Percentiles rank a stretch among this genome's conserved stretches.
These are phyloP conservation scores for Torymus aiolomorphi DNA, from an alignment of 2,888 invertebrate species.

Conservation along the genomic window DNA sequence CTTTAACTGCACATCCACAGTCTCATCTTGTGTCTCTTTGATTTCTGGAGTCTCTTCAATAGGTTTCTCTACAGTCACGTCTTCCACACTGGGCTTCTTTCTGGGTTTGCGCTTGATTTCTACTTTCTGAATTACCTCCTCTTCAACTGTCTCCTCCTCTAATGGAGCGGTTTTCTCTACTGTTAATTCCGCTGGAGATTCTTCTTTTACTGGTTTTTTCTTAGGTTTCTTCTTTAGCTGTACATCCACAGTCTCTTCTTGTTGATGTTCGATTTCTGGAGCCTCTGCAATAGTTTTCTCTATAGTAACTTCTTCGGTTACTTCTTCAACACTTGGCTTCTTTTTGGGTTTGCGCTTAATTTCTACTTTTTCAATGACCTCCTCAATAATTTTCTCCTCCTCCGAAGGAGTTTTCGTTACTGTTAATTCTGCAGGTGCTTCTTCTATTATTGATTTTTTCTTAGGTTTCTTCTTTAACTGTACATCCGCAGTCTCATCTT, in stretches of 20 bases:
- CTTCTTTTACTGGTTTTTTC: slow-evolving; percentile 68
- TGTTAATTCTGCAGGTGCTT: slow-evolving; percentile 62
- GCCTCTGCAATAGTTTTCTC: too few relatives aligned
- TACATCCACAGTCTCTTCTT: too few relatives aligned
- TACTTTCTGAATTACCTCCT: slow-evolving; percentile 64
- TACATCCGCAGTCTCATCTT: slow-evolving; percentile 64
- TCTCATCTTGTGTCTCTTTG: slow-evolving; percentile 63
- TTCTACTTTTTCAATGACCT: slow-evolving; percentile 67
- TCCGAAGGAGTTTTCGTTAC: slow-evolving; percentile 63
- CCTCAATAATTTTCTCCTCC: slow-evolving; percentile 64
- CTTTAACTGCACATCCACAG: slow-evolving; percentile 62
- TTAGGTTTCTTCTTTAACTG: slow-evolving; percentile 63
- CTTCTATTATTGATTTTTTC: slow-evolving; percentile 63
- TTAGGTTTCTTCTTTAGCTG: slow-evolving; percentile 67
- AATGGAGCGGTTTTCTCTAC: slow-evolving; percentile 65
- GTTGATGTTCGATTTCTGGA: slow-evolving; percentile 61
- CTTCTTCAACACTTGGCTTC: too few relatives aligned
- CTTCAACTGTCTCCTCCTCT: slow-evolving; percentile 59
- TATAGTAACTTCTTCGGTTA: too few relatives aligned
- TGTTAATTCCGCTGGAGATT: slow-evolving; percentile 63
- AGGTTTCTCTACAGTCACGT: slow-evolving; percentile 69
- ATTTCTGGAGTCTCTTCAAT: slow-evolving; percentile 68
- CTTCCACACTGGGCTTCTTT: slow-evolving; percentile 63
- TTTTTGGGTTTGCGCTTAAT: too few relatives aligned
- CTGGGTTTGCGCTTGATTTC: slow-evolving; percentile 64